These are phyloP conservation scores for Geotrypetes seraphini DNA, from an alignment of 2,797 vertebrate species.

Conservation along the genomic window DNA sequence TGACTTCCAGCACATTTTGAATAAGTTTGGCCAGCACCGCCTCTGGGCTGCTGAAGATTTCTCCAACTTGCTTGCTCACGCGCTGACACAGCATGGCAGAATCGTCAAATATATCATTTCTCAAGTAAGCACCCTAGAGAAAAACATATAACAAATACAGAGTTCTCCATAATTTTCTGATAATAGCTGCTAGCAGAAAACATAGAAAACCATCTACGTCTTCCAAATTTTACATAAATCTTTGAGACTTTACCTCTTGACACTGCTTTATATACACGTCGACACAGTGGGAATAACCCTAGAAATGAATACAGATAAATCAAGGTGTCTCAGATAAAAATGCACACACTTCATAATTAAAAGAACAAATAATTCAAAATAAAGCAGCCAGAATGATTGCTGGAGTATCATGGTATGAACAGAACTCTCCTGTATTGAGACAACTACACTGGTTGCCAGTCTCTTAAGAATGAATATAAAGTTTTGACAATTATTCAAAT, in stretches of 20 bases:
- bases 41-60: constrained; percentile 94
- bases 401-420: no score
- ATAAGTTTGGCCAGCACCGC: constrained; percentile 96
- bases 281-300: constrained; percentile 98
- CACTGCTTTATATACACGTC: constrained; percentile 98
- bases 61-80: constrained; percentile 94
- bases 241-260: constrained; percentile 75
- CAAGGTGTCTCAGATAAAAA: no score
- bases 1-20: constrained; percentile 95
- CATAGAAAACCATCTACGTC: constrained; percentile 1
- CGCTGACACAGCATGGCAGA: constrained; percentile 83
- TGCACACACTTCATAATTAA: no score
- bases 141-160: no score
- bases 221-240: neutral
- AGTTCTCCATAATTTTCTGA: no score
- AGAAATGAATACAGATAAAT: no score
- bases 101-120: constrained; percentile 90
- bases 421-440: no score
- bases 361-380: no score
- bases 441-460: no score
- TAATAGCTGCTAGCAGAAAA: constrained; percentile 8
- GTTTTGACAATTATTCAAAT: no score
- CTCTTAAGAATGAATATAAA: no score
- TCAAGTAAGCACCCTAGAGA: constrained; percentile 78
- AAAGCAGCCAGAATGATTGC: no score